Base-by-base conservation (phyloP, 2,113 vertebrate species). In the Enhydra lutris region DNA sequence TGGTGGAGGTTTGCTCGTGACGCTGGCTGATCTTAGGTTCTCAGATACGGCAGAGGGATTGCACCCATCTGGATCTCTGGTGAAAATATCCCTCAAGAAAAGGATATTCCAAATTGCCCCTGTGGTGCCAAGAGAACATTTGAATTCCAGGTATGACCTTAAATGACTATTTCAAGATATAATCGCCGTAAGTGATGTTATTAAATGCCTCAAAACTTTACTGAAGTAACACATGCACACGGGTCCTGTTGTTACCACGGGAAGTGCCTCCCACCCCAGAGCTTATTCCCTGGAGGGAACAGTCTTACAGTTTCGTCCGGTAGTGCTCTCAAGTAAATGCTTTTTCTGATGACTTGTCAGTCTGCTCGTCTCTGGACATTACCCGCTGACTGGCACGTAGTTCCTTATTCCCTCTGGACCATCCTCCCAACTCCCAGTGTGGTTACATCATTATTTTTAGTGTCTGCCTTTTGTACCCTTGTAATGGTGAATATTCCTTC, bases 61-160 rank as follows among this genome's bases (percentile, higher is more conserved):
- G 96, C 98, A 89, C 99, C 99, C 3, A 45, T 99, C 71, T 99
- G 99, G 99, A 99, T 99, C 50, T 99, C 99, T 12, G 98, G 98
- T 71, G 98, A 99, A 98, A 99, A 99, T 23, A 98, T 99, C 87
- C 99, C 99, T 74, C 97, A 97, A 83, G 99, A 99, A 95, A 97
- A 99, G 55, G 99, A 99, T 84, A 99, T 99, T 97, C 99, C 99
- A 97, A 80, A 99, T 81, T 99, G 99, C 96, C 92, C 63, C 55
- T 99, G 99, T 98, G 99, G 99, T 71, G 98, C 99, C 85, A 99
- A 98, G 98, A 99, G 99, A 96, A 95, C 97, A 67, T 99, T 99
- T 99, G 99, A 99, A 98, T 99, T 99, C 94, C 99, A 99, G 99
- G 99, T 99, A 98, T 31, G 97, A 61, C 42, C 42, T 71, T 36